Base-by-base conservation (phyloP, 2,797 vertebrate genomes). In the Chaenodraco wilsoni region DNA sequence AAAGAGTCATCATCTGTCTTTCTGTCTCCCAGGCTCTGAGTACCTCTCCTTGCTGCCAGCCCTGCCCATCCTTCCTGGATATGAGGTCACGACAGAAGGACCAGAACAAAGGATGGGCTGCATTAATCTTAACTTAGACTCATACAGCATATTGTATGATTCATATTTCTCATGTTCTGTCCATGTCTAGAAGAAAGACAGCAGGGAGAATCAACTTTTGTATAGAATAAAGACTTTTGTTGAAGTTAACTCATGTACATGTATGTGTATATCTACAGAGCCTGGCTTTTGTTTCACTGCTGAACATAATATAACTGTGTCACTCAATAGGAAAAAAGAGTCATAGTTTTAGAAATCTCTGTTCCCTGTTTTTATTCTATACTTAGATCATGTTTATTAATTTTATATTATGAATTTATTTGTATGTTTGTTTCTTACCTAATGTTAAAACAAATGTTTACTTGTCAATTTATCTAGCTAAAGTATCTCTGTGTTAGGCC, bases 31-130 rank as follows among this genome's bases (percentile, higher is more conserved):
- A 65, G 67, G 70, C 72, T 40, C 43, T 3, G 21, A 64, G 60
- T 67, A 63, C 66, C 48, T 69, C 64, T 79, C 41, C 55, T 72
- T 43, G 37, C 76, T 84, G 57, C 78, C 82, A 87, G 90, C 90
- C 89, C 91, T 87, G 82, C 92, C 91, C 89, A 93, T 93, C 91
- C 92, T 93, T 93, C 91, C 92, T 91, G 91, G 79, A 88, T 79
- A 81, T 89, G 86, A 92, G 82, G 87, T 92, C 90, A 89, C 51
- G 55, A 74, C 74, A 85, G 64, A 74, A 72, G 56, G 76, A 85
- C 63, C 72, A 86, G 87, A 91, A 90, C 84, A 90, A 90, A 90
- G 87, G 85, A 87, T 80, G 80, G 79, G 66, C 79, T 77, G 72
- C 72, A 71, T 65, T 71, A 84, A 72, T 81, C 63, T 51, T 67